phyloP scores from a whole-genome alignment of 2,888 invertebrate genomes.

The Vandiemenella viatica region DNA sequence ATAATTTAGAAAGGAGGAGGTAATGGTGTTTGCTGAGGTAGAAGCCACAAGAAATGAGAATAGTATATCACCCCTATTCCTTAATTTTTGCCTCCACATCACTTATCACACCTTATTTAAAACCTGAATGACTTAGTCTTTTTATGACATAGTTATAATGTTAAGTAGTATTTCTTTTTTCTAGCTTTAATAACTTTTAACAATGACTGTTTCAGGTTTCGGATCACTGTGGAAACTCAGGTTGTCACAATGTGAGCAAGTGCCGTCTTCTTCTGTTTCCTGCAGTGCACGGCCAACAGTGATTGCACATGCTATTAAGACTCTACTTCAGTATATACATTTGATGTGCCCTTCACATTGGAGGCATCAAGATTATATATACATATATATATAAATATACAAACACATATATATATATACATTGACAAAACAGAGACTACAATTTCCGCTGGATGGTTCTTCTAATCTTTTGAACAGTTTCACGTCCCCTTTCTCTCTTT shows the following conservation, averaged over 20 bases:
- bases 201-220: constrained; percentile 13
- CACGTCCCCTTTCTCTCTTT: too few species aligned
- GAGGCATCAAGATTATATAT: constrained; percentile 4
- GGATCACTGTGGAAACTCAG: constrained; percentile 15
- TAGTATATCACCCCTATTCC: too few species aligned
- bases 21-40: too few species aligned
- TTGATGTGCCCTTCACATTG: constrained; percentile 7
- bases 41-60: too few species aligned
- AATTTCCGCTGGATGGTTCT: constrained; percentile 13
- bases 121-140: too few species aligned
- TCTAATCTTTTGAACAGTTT: neutral
- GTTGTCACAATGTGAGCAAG: constrained; percentile 9
- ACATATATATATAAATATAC: neutral
- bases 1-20: too few species aligned
- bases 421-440: neutral
- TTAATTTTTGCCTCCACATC: too few species aligned
- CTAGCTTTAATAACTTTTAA: too few species aligned
- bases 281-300: constrained; percentile 7
- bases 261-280: constrained; percentile 12
- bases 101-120: too few species aligned
- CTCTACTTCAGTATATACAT: neutral
- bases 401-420: neutral
- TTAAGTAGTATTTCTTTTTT: too few species aligned
- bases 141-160: too few species aligned
- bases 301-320: neutral